These are phyloP conservation scores for Strix uralensis DNA, from an alignment of 2,113 vertebrate genomes.

Conservation along the genomic window DNA sequence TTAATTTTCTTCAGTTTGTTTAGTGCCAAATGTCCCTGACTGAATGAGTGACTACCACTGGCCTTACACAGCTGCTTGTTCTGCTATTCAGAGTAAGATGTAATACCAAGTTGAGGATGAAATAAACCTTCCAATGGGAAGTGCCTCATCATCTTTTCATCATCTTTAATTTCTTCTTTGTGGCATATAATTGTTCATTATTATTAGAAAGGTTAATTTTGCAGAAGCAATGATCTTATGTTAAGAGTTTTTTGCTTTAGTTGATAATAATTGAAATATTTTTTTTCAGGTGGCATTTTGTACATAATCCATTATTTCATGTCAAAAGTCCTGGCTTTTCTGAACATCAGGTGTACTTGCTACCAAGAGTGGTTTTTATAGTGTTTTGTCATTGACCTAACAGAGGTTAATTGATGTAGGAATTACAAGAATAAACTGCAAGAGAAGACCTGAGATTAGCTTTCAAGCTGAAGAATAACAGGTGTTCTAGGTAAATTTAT, in stretches of 20 bases:
- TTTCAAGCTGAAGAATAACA: not conserved
- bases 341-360: not conserved
- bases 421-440: not conserved
- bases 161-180: not conserved
- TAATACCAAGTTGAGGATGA: not conserved
- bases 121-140: not conserved
- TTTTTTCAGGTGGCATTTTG: not conserved
- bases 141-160: not conserved
- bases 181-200: not conserved
- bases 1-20: not conserved
- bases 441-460: not conserved
- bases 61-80: not conserved
- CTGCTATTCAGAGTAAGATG: not conserved
- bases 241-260: not conserved
- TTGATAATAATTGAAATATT: not conserved
- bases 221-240: not conserved
- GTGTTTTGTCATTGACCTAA: not conserved
- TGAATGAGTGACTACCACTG: not conserved
- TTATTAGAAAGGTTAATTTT: not conserved
- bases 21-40: not conserved
- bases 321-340: not conserved
- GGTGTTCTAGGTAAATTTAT: not conserved
- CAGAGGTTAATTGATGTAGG: not conserved
- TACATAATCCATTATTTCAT: not conserved
- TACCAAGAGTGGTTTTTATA: not conserved